These are phyloP conservation scores for Neoarius graeffei DNA, from an alignment of 2,113 vertebrate species.

Conservation along the genomic window DNA sequence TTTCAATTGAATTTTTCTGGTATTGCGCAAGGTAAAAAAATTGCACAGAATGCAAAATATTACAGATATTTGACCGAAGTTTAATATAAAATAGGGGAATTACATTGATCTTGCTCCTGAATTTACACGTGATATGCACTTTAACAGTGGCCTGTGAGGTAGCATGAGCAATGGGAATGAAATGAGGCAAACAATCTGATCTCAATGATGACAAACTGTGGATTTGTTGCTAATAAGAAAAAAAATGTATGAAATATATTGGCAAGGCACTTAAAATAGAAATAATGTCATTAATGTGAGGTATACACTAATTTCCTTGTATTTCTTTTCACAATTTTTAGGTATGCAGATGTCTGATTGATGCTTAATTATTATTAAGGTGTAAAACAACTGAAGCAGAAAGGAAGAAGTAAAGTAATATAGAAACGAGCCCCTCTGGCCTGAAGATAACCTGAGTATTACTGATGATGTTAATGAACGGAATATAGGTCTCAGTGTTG, in stretches of 20 bases:
- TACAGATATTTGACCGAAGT: no score
- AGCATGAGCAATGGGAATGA: no score
- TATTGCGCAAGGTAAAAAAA: no score
- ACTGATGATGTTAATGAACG: background rate
- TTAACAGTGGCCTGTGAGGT: no score
- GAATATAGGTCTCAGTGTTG: background rate
- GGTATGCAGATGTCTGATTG: background rate
- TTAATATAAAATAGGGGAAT: no score
- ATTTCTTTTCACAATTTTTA: background rate
- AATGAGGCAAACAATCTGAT: no score
- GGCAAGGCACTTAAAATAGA: background rate
- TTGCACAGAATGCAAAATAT: no score
- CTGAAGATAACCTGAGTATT: slow-evolving; percentile 2
- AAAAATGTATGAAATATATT: background rate
- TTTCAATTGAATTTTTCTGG: no score
- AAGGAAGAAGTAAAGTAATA: background rate
- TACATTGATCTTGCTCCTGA: no score
- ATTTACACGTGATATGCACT: no score
- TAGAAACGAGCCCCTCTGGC: background rate
- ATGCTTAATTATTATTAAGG: background rate
- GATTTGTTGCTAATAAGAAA: background rate
- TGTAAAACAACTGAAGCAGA: background rate
- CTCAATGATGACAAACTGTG: background rate
- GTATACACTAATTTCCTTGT: background rate
- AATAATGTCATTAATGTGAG: background rate